Evolutionary conservation across 2,888 invertebrate genomes (phyloP), one percentile per base, ranked within the genome.

Genomic region (Drosophila affinis): DNA sequence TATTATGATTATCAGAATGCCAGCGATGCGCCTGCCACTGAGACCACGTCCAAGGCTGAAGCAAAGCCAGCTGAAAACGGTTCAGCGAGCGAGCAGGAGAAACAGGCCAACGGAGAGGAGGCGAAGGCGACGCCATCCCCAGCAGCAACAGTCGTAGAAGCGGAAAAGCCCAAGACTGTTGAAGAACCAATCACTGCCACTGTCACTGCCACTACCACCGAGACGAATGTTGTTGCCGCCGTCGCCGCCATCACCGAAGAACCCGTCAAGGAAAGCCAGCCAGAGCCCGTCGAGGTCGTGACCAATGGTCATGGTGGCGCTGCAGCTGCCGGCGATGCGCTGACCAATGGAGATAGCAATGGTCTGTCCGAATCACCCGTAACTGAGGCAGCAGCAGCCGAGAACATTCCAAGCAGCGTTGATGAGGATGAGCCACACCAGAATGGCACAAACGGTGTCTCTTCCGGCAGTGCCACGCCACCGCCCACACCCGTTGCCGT

Each of bases 341-440:
- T 80, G 67, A 81, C 78, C 65, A 84, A 80, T 62, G 77, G 88
- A 70, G 89, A 93, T 91, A 87, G 91, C 34, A 89, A 89, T 56
- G 76, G 91, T 39, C 71, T 78, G 70, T 72, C 74, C 46, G 90
- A 78, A 24, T 75, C 83, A 9, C 79, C 87, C 29, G 74, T 76
- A 69, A 63, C 75, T 57, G 89, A 87, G 56, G 76, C 83, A 64
- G 76, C 77, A 67, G 53, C 56, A 61, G 71, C 61, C 72, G 68
- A 44, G 70, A 75, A 59, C 81, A 79, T 78, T 79, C 75, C 80
- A 79, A 77, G 73, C 72, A 78, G 69, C 74, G 72, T 39, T 39
- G 67, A 72, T 34, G 84, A 77, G 45, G 88, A 77, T 39, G 87
- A 86, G 57, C 68, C 82, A 56, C 91, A 89, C 75, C 89, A 87